phyloP scores from a whole-genome alignment of 2,797 vertebrate genomes.

The Dicrostonyx torquatus region DNA sequence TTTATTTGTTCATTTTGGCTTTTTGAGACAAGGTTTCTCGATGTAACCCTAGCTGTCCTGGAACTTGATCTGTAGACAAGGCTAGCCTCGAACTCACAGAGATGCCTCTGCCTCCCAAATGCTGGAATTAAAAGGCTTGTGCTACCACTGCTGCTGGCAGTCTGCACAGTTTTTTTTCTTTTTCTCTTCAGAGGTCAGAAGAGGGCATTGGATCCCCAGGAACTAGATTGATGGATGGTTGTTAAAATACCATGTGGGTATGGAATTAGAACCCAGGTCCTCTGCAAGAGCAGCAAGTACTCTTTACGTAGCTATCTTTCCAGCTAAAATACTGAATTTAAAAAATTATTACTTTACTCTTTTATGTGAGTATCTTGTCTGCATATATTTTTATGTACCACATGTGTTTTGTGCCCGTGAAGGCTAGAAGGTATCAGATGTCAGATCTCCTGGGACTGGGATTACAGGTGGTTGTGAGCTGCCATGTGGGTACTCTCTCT shows the following conservation, averaged over 20 bases:
- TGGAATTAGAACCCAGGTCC: background rate
- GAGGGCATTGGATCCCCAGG: background rate
- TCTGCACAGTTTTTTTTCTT: background rate
- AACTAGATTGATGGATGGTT: background rate
- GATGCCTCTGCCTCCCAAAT: background rate
- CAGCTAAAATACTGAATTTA: background rate
- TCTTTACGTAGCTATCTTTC: background rate
- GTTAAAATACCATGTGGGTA: background rate
- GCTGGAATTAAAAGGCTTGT: background rate
- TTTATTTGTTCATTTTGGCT: background rate
- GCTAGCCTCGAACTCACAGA: too few species aligned
- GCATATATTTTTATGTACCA: background rate
- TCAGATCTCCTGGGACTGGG: background rate
- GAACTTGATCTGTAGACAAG: background rate
- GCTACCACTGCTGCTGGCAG: background rate
- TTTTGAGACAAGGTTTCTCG: background rate
- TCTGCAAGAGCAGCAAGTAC: background rate
- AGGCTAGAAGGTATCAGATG: background rate
- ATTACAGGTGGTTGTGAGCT: background rate
- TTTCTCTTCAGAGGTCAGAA: background rate
- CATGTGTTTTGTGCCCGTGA: background rate
- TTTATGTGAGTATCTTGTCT: background rate
- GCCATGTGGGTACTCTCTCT: background rate
- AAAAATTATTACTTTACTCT: background rate
- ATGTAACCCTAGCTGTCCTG: background rate